A percentile compares a stretch with the other conserved stretches of the same genome.
phyloP scores from a whole-genome alignment of 2,888 invertebrate genomes.

The Trileptium ribeirensis region DNA sequence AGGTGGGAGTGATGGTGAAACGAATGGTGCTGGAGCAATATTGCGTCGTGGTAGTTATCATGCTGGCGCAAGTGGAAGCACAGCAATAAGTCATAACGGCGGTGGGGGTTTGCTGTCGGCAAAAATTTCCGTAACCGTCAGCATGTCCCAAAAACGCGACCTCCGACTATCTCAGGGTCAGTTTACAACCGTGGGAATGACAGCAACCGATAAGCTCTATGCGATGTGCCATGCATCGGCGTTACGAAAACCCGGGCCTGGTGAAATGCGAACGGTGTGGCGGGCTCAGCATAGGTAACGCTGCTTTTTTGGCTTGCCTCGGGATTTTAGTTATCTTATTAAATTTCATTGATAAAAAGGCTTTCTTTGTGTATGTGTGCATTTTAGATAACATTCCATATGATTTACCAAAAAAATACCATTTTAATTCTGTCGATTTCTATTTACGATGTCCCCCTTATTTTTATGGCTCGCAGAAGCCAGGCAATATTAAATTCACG shows the following conservation, averaged over 20 bases:
- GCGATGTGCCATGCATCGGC: conserved; percentile 45
- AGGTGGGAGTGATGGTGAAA: neutral
- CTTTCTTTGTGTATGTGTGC: too few relatives aligned
- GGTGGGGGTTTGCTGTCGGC: conserved; percentile 19
- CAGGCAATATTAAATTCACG: too few relatives aligned
- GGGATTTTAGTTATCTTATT: too few relatives aligned
- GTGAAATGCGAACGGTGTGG: conserved; percentile 36
- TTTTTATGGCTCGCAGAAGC: too few relatives aligned
- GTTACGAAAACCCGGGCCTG: conserved; percentile 41
- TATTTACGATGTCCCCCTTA: too few relatives aligned
- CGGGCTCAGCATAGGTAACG: conserved; percentile 43
- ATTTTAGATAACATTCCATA: too few relatives aligned
- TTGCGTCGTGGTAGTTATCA: neutral
- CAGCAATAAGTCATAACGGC: neutral
- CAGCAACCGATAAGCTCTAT: conserved; percentile 39
- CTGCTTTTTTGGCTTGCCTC: too few relatives aligned
- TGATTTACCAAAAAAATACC: too few relatives aligned
- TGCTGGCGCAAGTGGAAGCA: neutral
- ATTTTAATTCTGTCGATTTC: too few relatives aligned
- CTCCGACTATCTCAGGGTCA: conserved; percentile 46
- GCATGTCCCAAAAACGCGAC: conserved; percentile 47
- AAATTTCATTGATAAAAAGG: too few relatives aligned
- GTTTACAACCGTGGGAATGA: conserved; percentile 40
- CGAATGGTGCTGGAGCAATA: neutral
- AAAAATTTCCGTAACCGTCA: conserved; percentile 29